A percentile compares a stretch with the other conserved stretches of the same genome.
Conservation (phyloP, 2,888 invertebrate species). For the Alloscopus bannaensis region DNA sequence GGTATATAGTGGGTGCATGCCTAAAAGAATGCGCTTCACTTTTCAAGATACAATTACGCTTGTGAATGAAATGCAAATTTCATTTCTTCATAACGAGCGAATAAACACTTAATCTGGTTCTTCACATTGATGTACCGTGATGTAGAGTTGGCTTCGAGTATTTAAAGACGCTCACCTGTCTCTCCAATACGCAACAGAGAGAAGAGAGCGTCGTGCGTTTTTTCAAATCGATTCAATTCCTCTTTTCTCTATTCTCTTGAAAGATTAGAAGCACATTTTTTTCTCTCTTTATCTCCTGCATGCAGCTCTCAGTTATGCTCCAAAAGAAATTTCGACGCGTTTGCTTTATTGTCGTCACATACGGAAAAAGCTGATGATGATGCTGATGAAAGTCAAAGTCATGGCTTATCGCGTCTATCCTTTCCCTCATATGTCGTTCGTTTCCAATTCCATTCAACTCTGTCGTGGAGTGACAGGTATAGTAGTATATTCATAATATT, state of each 20-base stretch:
- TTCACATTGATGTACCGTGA: constrained; percentile 39
- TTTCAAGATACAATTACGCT: constrained; percentile 35
- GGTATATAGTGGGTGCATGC: constrained; percentile 1
- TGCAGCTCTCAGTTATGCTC: too few relatives aligned
- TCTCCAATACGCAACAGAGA: constrained; percentile 19
- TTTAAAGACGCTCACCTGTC: constrained; percentile 39
- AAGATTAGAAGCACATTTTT: constrained; percentile 13
- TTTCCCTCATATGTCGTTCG: constrained; percentile 10
- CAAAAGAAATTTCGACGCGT: constrained; percentile 20
- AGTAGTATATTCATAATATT: constrained; percentile 10
- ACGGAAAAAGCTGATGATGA: not conserved
- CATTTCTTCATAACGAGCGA: constrained; percentile 38
- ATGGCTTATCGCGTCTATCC: constrained; percentile 16
- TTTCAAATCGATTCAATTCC: constrained; percentile 5
- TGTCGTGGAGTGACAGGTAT: not conserved
- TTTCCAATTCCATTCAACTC: constrained; percentile 11
- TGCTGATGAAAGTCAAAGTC: constrained; percentile 46
- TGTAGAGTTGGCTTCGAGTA: not conserved
- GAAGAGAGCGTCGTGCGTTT: too few relatives aligned
- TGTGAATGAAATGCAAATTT: constrained; percentile 39
- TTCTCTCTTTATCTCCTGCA: too few relatives aligned
- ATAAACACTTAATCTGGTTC: constrained; percentile 64
- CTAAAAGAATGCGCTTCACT: constrained; percentile 20
- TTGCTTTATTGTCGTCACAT: constrained; percentile 8
- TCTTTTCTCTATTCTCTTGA: constrained; percentile 7